Evolutionary conservation across 1,140 invertebrate genomes (phyloP), one percentile per base, ranked within the genome.

Genomic region (Bombus breviceps): DNA sequence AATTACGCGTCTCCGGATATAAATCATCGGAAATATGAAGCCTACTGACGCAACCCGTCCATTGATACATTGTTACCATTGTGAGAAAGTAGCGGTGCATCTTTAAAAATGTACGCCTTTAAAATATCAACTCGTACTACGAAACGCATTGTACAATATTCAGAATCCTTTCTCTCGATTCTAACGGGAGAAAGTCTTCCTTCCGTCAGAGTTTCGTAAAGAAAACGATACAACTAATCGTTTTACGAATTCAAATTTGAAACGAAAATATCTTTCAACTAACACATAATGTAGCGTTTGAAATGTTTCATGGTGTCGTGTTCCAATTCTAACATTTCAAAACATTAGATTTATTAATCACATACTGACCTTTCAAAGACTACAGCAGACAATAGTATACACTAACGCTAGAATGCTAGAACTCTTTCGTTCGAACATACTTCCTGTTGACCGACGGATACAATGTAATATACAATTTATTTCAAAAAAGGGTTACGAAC

Each of bases 1-100:
- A 89, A 89, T 89, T 89, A 89, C 88, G 80, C 81, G 85, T 89
- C 88, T 79, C 85, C 88, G 88, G 88, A 90, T 90, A 90, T 89
- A 90, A 89, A 90, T 90, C 85, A 90, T 90, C 88, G 88, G 88
- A 90, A 90, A 90, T 81, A 90, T 81, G 77, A 72, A 72, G 47
- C 79, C 76, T 78, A 41, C 77, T 83, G 87, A 79, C 88, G 83
- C 68, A 74, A 84, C 15, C 64, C 72, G 72, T 66, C 37, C 76
- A 71, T 66, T 86, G 74, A 62, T 86, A 64, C 80, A 88, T 85
- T 86, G 86, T 74, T n/a, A 64, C 47, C 68, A 77, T 69, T 85
- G 41, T 59, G 41, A 64, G 59, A 53, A 37, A 57, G 64, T 79
- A 69, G 69, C 69, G 3, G 53, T 3, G 5, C 25, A 34, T 37